Base-by-base conservation (phyloP, 2,113 vertebrate species). In the Cynoglossus semilaevis region DNA sequence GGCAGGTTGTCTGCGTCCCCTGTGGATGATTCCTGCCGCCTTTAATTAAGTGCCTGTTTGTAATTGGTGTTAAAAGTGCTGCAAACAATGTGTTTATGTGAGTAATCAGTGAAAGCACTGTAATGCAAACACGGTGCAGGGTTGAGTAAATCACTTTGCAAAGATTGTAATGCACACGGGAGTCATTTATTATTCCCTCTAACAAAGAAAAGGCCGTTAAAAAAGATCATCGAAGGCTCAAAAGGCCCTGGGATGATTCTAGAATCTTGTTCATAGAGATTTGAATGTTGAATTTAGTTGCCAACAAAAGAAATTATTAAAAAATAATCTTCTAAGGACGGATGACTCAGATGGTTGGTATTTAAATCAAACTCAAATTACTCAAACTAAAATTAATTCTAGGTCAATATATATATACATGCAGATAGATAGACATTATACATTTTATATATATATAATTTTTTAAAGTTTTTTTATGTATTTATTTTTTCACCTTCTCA, bases 21-120 rank as follows among this genome's bases (percentile, higher is more conserved):
- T 17, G 69, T 63, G 76, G 71, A 58, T 63, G 64, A 63, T 71
- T 68, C 54, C 65, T 74, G 57, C 29, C 72, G 72, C 65, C 48
- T 69, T 62, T 83, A 74, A 87, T 85, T 77, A 82, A 73, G 73
- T 50, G 55, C 38, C 57, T 1, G 4, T 19, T 63, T 70, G 15
- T 82, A 77, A 85, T 81, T 79, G 59, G 44, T 52, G 62, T 79
- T 59, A 63, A 48, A 63, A 72, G 45, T 55, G 67, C 63, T 53
- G 52, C 55, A 69, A 72, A 68, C 63, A 41, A 50, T 63, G 40
- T 52, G 53, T 77, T 72, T 60, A 48, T 59, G 58, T 37, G 60
- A 52, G 41, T 60, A 72, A 69, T 79, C 68, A 72, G 70, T 13
- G 15, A 35, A 72, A 37, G 34, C 42, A 47, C 37, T 55, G 64